Conservation (phyloP, 1,140 invertebrate species). For the Aradophagus sp. region DNA sequence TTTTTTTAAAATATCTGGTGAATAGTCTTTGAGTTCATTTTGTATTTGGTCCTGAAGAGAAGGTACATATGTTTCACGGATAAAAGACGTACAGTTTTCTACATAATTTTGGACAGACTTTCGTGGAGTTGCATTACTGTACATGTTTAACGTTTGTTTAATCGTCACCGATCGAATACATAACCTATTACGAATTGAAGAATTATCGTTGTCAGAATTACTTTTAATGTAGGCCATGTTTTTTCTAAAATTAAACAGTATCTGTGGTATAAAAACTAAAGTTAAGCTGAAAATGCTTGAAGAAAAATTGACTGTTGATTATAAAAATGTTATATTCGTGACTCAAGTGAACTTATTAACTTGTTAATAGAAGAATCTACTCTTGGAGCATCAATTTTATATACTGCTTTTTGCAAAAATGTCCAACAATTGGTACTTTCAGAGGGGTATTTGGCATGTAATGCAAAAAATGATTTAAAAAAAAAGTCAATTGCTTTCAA, state of each 20-base stretch:
- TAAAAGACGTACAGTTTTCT: not conserved
- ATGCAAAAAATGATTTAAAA: no score
- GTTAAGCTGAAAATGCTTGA: not conserved
- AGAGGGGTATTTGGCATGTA: no score
- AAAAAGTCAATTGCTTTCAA: no score
- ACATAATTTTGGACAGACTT: slow-evolving; percentile 9
- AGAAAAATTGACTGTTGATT: no score
- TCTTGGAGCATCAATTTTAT: not conserved
- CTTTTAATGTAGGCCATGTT: not conserved
- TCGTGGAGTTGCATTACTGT: slow-evolving; percentile 1
- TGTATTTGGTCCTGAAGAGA: not conserved
- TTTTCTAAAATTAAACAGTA: no score
- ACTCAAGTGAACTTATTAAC: not conserved
- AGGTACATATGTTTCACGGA: not conserved
- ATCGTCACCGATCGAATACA: slow-evolving; percentile 1
- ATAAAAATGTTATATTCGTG: not conserved
- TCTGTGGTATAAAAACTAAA: not conserved
- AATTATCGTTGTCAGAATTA: no score
- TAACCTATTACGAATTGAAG: not conserved
- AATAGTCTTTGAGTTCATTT: not conserved
- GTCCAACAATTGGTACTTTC: not conserved
- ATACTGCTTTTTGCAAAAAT: not conserved
- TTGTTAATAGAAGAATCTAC: not conserved
- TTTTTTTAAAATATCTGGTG: not conserved
- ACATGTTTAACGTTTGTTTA: slow-evolving; percentile 1